Conservation (phyloP, 2,797 vertebrate species). For the Sylvilagus floridanus region DNA sequence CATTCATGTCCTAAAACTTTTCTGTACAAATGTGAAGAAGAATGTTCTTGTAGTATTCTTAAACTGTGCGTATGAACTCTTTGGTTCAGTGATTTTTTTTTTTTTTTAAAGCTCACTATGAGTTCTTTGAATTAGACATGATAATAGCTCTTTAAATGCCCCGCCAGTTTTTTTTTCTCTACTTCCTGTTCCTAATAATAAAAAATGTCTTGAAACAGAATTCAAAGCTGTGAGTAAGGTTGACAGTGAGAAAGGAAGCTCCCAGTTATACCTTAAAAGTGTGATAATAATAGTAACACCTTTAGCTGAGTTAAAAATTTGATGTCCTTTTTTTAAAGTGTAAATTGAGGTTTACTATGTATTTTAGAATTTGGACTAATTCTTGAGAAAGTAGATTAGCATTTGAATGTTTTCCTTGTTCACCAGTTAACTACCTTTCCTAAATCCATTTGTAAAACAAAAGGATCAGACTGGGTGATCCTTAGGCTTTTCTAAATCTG, state of each 20-base stretch:
- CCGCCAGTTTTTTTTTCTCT: neutral
- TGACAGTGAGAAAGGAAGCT: constrained; percentile 66
- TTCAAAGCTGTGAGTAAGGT: constrained; percentile 39
- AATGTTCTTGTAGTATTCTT: constrained; percentile 35
- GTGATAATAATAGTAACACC: constrained; percentile 76
- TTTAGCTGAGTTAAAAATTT: constrained; percentile 62
- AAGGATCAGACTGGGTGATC: constrained; percentile 74
- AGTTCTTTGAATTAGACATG: constrained; percentile 38
- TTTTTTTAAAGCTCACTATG: neutral
- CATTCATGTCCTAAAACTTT: constrained; percentile 50
- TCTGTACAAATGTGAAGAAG: constrained; percentile 36
- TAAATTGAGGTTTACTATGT: constrained; percentile 64
- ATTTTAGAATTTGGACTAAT: constrained; percentile 69
- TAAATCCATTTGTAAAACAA: constrained; percentile 69
- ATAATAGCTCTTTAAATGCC: constrained; percentile 35
- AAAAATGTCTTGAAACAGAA: constrained; percentile 55
- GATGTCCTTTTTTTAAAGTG: constrained; percentile 67
- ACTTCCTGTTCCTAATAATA: neutral
- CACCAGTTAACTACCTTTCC: constrained; percentile 73
- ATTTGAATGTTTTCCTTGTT: constrained; percentile 79
- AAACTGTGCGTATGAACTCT: constrained; percentile 4
- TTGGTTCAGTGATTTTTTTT: neutral
- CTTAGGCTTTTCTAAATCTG: constrained; percentile 79
- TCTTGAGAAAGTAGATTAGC: constrained; percentile 68
- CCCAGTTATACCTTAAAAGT: constrained; percentile 56